These are phyloP conservation scores for Spodoptera exigua DNA, from an alignment of 2,888 invertebrate species.

Conservation along the genomic window DNA sequence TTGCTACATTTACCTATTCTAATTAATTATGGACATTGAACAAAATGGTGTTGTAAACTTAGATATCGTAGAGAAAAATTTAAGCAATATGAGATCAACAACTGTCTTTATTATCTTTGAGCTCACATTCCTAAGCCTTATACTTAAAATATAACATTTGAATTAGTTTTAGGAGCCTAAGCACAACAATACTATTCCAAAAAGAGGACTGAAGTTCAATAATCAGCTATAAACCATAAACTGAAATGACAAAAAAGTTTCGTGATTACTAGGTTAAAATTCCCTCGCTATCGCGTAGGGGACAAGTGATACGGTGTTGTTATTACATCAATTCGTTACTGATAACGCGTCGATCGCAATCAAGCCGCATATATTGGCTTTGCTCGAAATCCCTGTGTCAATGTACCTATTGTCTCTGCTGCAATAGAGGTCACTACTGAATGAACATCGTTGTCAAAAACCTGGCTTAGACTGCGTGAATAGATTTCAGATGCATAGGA, in stretches of 20 bases:
- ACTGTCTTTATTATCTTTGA: too few relatives aligned
- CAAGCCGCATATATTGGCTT: slow-evolving; percentile 79
- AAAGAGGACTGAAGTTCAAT: too few relatives aligned
- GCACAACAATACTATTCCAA: too few relatives aligned
- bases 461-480: slow-evolving; percentile 5
- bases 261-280: slow-evolving; percentile 49
- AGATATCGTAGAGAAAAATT: too few relatives aligned
- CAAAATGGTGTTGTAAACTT: too few relatives aligned
- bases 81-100: too few relatives aligned
- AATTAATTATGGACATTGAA: too few relatives aligned
- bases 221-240: slow-evolving; percentile 9
- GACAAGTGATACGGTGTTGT: slow-evolving; percentile 74
- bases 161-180: too few relatives aligned
- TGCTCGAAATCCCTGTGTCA: slow-evolving; percentile 76
- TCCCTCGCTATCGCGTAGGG: slow-evolving; percentile 65
- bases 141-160: too few relatives aligned
- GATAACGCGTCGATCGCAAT: slow-evolving; percentile 80
- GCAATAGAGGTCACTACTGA: slow-evolving; percentile 42
- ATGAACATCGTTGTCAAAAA: slow-evolving; percentile 48
- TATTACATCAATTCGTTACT: slow-evolving; percentile 85
- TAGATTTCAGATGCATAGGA: slow-evolving; percentile 12
- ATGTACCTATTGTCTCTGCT: slow-evolving; percentile 58
- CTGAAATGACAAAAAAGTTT: slow-evolving; percentile 12
- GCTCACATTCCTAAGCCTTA: too few relatives aligned
- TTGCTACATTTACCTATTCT: too few relatives aligned